Percentiles rank a stretch among this genome's conserved stretches.
Conservation (phyloP, 1,140 invertebrate genomes). For the Oncopodura yosiiana region DNA sequence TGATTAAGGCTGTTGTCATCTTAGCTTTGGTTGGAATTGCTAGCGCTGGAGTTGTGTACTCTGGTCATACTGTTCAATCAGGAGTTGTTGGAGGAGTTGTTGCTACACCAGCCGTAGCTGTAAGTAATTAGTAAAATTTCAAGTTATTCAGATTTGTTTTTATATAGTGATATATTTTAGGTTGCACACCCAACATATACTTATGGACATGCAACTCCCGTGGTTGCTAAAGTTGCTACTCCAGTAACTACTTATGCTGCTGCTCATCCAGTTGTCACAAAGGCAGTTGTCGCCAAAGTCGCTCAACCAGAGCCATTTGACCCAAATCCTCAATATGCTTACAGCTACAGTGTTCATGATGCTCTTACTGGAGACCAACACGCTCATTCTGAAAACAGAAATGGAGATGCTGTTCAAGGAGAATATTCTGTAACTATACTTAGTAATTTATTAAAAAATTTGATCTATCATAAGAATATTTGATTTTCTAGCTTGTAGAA, state of each 20-base stretch:
- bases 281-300: constrained; percentile 20
- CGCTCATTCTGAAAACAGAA: constrained; percentile 49
- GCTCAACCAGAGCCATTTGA: not conserved
- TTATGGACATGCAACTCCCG: no score
- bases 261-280: constrained; percentile 38
- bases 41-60: no score
- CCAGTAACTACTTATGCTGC: constrained; percentile 7
- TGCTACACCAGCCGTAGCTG: no score
- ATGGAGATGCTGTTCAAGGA: constrained; percentile 51
- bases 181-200: no score
- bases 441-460: not conserved
- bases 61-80: no score
- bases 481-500: constrained; percentile 40
- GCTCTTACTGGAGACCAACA: constrained; percentile 50
- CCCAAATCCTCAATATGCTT: constrained; percentile 48
- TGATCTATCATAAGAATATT: no score
- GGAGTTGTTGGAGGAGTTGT: no score
- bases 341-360: constrained; percentile 50
- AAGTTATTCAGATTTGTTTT: no score
- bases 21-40: no score
- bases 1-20: no score
- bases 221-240: constrained; percentile 11
- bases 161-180: no score
- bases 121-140: no score
- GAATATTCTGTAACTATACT: constrained; percentile 43